A percentile compares a stretch with the other conserved stretches of the same genome.
Evolutionary conservation across 2,797 vertebrate species (phyloP).

Genomic region (Clarias fuscus): DNA sequence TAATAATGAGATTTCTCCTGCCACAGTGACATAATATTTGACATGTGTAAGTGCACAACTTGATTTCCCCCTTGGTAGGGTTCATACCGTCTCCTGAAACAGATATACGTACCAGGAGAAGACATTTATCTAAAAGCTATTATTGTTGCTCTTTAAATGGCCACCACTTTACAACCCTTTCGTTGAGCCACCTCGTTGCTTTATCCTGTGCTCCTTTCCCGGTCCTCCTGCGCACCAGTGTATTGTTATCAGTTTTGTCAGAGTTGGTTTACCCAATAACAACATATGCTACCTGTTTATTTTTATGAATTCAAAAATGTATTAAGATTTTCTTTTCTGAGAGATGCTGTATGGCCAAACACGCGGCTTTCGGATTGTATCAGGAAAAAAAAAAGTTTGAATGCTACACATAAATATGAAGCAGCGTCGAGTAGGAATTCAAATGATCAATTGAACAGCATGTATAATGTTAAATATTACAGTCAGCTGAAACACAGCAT

Average conservation of each 20-base stretch:
- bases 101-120: background rate
- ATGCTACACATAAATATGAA: background rate
- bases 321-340: background rate
- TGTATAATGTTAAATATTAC: background rate
- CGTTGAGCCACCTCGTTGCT: background rate
- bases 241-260: background rate
- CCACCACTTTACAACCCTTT: background rate
- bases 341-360: too few relatives aligned
- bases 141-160: background rate
- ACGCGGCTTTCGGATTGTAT: background rate
- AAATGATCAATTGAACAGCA: background rate
- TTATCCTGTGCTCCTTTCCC: background rate
- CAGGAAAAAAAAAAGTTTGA: background rate
- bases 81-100: background rate
- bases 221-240: background rate
- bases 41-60: background rate
- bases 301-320: background rate
- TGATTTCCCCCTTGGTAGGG: background rate
- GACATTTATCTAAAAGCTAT: background rate
- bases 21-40: background rate
- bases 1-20: background rate
- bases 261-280: background rate
- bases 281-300: background rate
- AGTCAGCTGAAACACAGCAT: too few relatives aligned
- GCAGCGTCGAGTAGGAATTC: background rate